phyloP scores from a whole-genome alignment of 2,797 vertebrate genomes.

The Argyrosomus regius region DNA sequence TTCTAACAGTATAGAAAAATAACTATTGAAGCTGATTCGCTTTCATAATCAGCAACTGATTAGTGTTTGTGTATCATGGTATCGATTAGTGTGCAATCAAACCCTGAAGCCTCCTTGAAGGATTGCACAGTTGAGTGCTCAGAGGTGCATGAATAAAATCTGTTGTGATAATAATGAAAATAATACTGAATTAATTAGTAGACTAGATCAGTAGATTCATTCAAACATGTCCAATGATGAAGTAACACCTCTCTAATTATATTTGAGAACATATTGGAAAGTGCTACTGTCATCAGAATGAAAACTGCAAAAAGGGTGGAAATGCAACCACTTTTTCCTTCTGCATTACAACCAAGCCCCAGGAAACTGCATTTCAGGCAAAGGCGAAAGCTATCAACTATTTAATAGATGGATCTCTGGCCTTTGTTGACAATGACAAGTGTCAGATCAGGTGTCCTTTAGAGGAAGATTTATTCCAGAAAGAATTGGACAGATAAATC shows the following conservation, averaged over 20 bases:
- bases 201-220: not conserved
- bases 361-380: constrained; percentile 28
- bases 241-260: not conserved
- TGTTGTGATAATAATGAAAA: not conserved
- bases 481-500: constrained; percentile 65
- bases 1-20: not conserved
- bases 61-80: not conserved
- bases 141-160: not conserved
- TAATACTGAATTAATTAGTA: not conserved
- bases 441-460: constrained; percentile 70
- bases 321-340: not conserved
- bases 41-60: not conserved
- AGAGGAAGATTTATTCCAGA: constrained; percentile 71
- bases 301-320: constrained; percentile 4
- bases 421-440: constrained; percentile 71
- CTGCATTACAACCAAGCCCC: not conserved
- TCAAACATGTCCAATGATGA: not conserved
- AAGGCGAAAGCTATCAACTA: constrained; percentile 28
- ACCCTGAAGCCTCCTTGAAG: not conserved
- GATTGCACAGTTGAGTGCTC: not conserved
- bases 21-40: not conserved
- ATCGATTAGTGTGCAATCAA: not conserved
- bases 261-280: constrained; percentile 2
- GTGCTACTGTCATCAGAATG: constrained; percentile 18
- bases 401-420: constrained; percentile 61